These are phyloP conservation scores for Centropyge bicolor DNA, from an alignment of 2,797 vertebrate genomes.

Conservation along the genomic window DNA sequence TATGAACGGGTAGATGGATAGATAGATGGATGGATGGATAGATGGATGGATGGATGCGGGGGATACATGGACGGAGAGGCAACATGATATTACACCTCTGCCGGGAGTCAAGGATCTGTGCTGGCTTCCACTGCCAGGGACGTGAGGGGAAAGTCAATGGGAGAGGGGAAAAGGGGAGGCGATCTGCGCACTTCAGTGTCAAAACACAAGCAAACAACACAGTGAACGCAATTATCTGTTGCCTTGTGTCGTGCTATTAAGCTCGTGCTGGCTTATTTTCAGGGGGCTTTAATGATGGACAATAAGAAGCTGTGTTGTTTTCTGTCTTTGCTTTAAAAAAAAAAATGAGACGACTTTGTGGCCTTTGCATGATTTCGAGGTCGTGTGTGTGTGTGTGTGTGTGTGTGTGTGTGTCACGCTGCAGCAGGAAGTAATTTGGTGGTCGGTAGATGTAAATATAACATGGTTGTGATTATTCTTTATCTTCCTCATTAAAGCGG, in stretches of 20 bases:
- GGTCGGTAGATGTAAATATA: constrained; percentile 79
- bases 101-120: constrained; percentile 48
- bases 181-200: constrained; percentile 30
- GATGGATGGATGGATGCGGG: constrained; percentile 10
- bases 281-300: constrained; percentile 40
- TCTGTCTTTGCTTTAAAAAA: not conserved
- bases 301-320: constrained; percentile 32
- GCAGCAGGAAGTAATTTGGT: constrained; percentile 70
- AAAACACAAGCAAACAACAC: constrained; percentile 45
- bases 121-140: constrained; percentile 51
- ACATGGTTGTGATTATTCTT: constrained; percentile 84
- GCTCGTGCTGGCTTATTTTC: constrained; percentile 42
- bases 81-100: constrained; percentile 57
- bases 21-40: constrained; percentile 4
- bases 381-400: constrained; percentile 1
- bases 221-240: constrained; percentile 27
- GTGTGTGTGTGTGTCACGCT: constrained; percentile 35
- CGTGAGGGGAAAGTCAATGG: constrained; percentile 42
- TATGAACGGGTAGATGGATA: not conserved
- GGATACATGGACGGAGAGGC: constrained; percentile 42
- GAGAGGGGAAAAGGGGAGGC: constrained; percentile 30
- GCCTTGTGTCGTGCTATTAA: constrained; percentile 37
- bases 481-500: constrained; percentile 89
- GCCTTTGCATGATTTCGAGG: constrained; percentile 18
- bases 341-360: not conserved